Percentiles rank a stretch among this genome's conserved stretches.
phyloP scores from a whole-genome alignment of 1,140 invertebrate species.

The Gryllus bimaculatus region DNA sequence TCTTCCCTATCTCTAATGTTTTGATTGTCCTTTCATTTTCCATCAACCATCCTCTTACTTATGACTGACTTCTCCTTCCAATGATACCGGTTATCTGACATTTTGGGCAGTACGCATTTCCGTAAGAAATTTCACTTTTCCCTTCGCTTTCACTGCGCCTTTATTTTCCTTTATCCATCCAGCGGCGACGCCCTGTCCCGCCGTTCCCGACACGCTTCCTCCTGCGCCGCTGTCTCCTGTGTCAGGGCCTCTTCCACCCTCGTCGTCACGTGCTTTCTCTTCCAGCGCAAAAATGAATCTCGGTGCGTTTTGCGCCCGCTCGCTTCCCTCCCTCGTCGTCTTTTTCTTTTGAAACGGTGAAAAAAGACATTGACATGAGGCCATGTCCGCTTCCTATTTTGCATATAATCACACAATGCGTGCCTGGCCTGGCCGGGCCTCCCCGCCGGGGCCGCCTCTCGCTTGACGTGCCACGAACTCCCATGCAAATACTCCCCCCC shows the following conservation, averaged over 20 bases:
- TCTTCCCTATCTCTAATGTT: no score
- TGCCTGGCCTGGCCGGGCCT: not conserved
- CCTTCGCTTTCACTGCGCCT: no score
- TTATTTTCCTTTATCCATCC: not conserved
- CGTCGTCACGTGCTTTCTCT: not conserved
- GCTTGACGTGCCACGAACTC: not conserved
- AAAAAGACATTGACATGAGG: not conserved
- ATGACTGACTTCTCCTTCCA: no score
- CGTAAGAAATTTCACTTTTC: no score
- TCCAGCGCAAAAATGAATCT: not conserved
- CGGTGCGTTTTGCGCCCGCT: not conserved
- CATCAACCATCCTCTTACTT: no score
- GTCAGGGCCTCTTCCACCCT: no score
- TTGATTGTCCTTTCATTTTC: no score
- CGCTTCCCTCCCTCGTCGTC: not conserved
- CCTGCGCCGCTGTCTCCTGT: not conserved
- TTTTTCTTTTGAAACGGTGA: not conserved
- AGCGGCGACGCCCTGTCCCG: not conserved
- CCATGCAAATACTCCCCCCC: not conserved
- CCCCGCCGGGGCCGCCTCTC: not conserved
- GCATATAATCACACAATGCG: constrained; percentile 4
- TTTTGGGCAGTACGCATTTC: no score
- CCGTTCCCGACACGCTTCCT: not conserved
- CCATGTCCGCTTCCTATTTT: not conserved
- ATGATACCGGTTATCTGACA: no score